These are phyloP conservation scores for Microcebus ravelobensis DNA, from an alignment of 2,113 vertebrate species.

Conservation along the genomic window DNA sequence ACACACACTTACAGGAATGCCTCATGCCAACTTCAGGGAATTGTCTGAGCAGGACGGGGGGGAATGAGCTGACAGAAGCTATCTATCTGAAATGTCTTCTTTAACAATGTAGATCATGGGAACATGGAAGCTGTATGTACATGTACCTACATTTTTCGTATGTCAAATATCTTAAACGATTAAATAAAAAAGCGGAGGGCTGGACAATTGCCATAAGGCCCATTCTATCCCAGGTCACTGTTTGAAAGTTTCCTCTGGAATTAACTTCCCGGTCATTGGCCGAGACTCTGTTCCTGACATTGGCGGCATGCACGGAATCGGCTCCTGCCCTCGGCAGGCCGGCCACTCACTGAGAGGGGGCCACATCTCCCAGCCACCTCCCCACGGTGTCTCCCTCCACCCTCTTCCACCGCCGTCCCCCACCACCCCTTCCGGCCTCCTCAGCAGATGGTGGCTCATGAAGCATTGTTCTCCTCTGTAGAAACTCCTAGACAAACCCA, in stretches of 20 bases:
- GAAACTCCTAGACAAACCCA: conserved; percentile 40
- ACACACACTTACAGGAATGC: neutral
- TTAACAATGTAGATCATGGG: neutral
- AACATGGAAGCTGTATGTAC: neutral
- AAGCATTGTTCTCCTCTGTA: neutral
- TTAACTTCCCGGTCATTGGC: neutral
- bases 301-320: neutral
- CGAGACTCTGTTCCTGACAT: neutral
- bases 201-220: neutral
- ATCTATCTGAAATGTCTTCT: neutral
- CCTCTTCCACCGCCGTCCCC: neutral
- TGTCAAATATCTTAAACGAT: neutral
- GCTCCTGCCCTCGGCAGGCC: neutral
- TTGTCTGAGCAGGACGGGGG: neutral
- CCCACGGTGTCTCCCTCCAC: neutral
- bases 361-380: neutral
- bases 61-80: neutral
- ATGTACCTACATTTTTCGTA: neutral
- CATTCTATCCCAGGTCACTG: neutral
- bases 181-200: neutral
- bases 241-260: conserved; percentile 12
- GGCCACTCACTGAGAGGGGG: neutral
- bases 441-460: neutral
- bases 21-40: neutral
- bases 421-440: neutral